Conservation (phyloP, 2,797 vertebrate species). For the Pantherophis vulpinus region DNA sequence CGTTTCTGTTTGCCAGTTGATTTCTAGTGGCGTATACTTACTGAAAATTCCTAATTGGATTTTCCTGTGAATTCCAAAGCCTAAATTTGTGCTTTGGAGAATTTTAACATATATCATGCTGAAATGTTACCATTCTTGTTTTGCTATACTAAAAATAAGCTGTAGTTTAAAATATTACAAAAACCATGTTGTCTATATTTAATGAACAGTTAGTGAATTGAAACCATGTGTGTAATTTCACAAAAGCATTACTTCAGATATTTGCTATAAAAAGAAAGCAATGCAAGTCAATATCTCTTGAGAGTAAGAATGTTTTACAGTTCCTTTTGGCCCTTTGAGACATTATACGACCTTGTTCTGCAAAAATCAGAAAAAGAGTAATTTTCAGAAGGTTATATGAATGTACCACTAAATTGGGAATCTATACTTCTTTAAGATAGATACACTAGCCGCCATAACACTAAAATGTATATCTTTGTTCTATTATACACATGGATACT, state of each 20-base stretch:
- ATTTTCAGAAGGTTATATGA: background rate
- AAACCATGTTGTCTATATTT: background rate
- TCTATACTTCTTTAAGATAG: background rate
- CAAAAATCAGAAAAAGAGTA: background rate
- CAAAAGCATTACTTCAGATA: background rate
- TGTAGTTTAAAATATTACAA: background rate
- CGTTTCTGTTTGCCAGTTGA: constrained; percentile 33
- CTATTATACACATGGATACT: background rate
- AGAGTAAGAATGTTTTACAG: background rate
- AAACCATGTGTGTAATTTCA: background rate
- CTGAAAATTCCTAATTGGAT: constrained; percentile 7
- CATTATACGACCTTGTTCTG: background rate
- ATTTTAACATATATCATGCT: constrained; percentile 17
- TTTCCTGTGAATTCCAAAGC: constrained; percentile 31
- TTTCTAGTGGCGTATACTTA: constrained; percentile 34
- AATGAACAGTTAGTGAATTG: background rate
- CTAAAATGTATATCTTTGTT: background rate
- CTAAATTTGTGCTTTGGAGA: constrained; percentile 23
- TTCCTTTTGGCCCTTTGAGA: background rate
- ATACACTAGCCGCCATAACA: background rate
- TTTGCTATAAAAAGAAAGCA: background rate
- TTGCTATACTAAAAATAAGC: background rate
- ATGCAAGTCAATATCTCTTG: background rate
- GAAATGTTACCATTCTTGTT: background rate
- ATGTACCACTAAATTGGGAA: background rate